Evolutionary conservation across 2,797 vertebrate species (phyloP), one percentile per base, ranked within the genome.

Genomic region (Diglossa cyanea): DNA sequence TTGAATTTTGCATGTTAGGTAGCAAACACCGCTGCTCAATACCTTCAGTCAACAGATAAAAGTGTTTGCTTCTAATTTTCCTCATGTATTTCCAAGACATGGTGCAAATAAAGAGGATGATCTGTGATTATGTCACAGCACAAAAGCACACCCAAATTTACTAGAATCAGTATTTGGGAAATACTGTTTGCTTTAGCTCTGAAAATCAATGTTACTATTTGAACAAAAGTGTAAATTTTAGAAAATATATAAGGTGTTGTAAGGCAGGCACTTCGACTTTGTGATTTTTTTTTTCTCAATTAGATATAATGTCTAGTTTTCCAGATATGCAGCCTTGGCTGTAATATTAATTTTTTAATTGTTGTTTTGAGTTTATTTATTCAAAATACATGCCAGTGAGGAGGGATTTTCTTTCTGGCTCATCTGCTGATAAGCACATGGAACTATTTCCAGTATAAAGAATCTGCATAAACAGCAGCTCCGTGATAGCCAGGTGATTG

Each of bases 401-500:
- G 1, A 6, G 70, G 26, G 30, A 30, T 80, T 82, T 94, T 91
- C n/a, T 35, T 83, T 88, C 75, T 88, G 79, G 35, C 61, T 94
- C 88, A 88, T 93, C 88, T 86, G 39, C 86, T 2, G 5, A 23
- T 51, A 66, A 76, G 18, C 17, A 77, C 45, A 72, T 63, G 84
- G 95, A 92, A 60, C 39, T 61, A 5, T 50, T 92, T 94, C 77
- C 88, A 95, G 55, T 81, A 68, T 23, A 93, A 96, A 93, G 65
- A 63, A 35, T 70, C 67, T 78, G 25, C 45, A 42, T 58, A 83
- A 93, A 67, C 42, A 94, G 84, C 20, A 78, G 42, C 39, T 94
- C 66, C 33, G 7, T 5, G 25, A 48, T 21, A 91, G 39, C 65
- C 75, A 81, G 30, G 9, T 55, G 74, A 89, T 63, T 92, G 12